Base-by-base conservation (phyloP, 30 jellyfish, hydroid and myxozoan species). In the Hydractinia echinata region DNA sequence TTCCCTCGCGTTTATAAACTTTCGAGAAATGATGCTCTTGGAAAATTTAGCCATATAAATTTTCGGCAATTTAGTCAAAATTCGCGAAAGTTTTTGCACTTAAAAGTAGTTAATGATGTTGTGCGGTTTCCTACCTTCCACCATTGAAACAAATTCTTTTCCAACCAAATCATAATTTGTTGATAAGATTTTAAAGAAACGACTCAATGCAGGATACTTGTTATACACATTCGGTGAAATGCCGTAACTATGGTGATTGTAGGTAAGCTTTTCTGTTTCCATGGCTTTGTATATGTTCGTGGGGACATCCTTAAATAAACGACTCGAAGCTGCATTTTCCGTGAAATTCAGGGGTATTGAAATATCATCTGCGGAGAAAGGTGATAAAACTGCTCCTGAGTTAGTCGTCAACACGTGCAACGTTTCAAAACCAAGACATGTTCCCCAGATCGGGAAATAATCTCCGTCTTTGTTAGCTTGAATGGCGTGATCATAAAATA, bases 401-500 rank as follows among this genome's bases (percentile, higher is more conserved):
- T 87, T 95, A 30, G 95, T 90, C 4, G 94, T 78, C 6, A 92
- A 53, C 13, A 84, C 96, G 16, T 95, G 79, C 76, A 94, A 51
- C 49, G 99, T 83, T 76, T 94, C 89, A 67, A 94, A 88, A 4
- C 99, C 99, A 50, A 94, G 96, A 66, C 99, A 94, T 9, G 99
- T 94, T 5, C 99, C 99, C 99, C 96, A 88, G 8, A 94, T 69
- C 0, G 99, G 99, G 86, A 94, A 94, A 83, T 78, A 87, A 82
- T 94, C 99, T 49, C 97, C 99, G 16, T 39, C 62, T 18, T 77
- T 53, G 84, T 94, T 88, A 6, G 99, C 99, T 53, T 69, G 56
- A n/a, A 79, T 82, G 4, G 99, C 99, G 61, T 76, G 77, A 66
- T 85, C 91, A 85, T 72, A 85, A 52, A 94, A 67, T 11, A 14